Conservation (phyloP, 2,888 invertebrate genomes). For the Harpalus rufipes region DNA sequence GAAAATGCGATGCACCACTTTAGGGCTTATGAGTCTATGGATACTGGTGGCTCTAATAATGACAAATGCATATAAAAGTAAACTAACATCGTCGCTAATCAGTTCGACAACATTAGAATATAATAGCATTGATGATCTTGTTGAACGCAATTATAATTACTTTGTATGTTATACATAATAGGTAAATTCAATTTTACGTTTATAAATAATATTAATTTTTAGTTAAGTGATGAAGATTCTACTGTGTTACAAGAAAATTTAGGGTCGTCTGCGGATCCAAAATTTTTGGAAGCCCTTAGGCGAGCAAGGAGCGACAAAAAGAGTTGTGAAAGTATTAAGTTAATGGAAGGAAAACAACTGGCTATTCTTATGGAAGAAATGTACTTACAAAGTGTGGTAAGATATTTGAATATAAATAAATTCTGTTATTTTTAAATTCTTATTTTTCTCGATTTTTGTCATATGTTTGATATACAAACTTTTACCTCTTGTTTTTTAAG, state of each 20-base stretch:
- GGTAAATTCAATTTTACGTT: neutral
- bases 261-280: conserved; percentile 31
- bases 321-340: conserved; percentile 28
- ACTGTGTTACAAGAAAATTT: conserved; percentile 53
- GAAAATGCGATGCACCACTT: conserved; percentile 29
- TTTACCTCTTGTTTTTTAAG: no score
- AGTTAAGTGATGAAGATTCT: conserved; percentile 52
- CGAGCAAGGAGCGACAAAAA: conserved; percentile 39
- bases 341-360: neutral
- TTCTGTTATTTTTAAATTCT: no score
- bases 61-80: conserved; percentile 62
- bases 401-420: no score
- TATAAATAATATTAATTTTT: conserved; percentile 1
- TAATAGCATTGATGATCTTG: conserved; percentile 51
- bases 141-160: conserved; percentile 40
- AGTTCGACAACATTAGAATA: conserved; percentile 44
- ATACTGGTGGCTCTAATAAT: conserved; percentile 47
- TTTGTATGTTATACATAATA: conserved; percentile 24
- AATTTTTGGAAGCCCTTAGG: conserved; percentile 46
- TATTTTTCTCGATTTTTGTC: no score
- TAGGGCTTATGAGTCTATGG: conserved; percentile 40
- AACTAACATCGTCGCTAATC: conserved; percentile 54
- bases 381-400: conserved; percentile 24
- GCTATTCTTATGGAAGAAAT: conserved; percentile 61
- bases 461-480: no score